Base-by-base conservation (phyloP, 2,113 vertebrate species). In the Benthochromis sp. region DNA sequence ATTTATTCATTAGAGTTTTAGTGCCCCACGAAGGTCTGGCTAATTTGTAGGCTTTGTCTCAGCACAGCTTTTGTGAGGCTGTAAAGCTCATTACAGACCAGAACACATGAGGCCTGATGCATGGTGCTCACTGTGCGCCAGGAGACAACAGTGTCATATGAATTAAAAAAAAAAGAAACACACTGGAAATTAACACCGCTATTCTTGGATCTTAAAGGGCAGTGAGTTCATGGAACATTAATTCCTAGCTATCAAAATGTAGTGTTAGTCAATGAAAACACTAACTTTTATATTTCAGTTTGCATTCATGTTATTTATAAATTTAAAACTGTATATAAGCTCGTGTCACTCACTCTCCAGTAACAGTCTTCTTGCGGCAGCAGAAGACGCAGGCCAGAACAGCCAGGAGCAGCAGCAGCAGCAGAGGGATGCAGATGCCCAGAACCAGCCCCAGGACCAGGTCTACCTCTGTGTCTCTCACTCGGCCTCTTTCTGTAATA, bases 351-450 rank as follows among this genome's bases (percentile, higher is more conserved):
- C 83, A 97, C 97, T 96, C 95, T 93, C 93, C 95, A 7, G 89
- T 94, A 16, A 95, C 88, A 1, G 86, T 95, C 91, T 93, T 97
- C 93, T 89, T 97, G 81, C 93, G 90, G 78, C 92, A 93, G 94
- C 95, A 96, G 94, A 95, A 96, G 91, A 94, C 95, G 59, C 94
- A 97, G 90, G 91, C 93, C 27, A 97, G 90, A 2, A 90, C 89
- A 10, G 95, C 91, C 86, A 97, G 86, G 9, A 97, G 92, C 11
- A 97, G 94, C 52, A 97, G 87, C 53, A 97, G 89, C 2, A 97
- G 94, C 47, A 97, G 92, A 8, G 97, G 96, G 54, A 97, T 95
- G 27, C 96, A 96, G 19, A 97, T 96, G 52, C 97, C 97, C 91
- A 97, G 94, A n/a, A 96, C 95, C 93, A 97, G 90, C 13, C 93